Evolutionary conservation across 1,140 invertebrate genomes (phyloP).

Genomic region (Meloidogyne floridensis): DNA sequence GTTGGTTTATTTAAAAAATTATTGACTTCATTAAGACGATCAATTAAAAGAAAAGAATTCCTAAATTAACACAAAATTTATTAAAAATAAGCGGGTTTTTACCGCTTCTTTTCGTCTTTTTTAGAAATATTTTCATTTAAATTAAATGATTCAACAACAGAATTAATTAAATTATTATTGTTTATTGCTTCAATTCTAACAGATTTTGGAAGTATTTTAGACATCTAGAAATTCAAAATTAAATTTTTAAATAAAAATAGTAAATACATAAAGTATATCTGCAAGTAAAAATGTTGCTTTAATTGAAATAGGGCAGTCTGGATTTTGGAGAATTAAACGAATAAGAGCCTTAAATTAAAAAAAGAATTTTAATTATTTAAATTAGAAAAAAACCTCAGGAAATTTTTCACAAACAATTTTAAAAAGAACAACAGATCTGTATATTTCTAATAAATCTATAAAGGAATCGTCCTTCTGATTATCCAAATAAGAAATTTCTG

Average conservation of each 20-base stretch:
- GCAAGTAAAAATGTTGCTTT: conserved; percentile 2
- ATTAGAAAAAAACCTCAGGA: background rate
- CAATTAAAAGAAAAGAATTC: background rate
- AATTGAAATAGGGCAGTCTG: background rate
- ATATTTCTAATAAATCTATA: background rate
- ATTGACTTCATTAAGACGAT: conserved; percentile 5
- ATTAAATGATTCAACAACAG: background rate
- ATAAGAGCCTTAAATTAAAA: background rate
- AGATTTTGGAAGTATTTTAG: background rate
- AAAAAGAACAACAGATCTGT: background rate
- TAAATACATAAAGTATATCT: background rate
- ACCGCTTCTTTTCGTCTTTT: background rate
- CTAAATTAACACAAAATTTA: background rate
- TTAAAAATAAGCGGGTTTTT: background rate
- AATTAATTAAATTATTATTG: background rate
- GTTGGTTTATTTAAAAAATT: background rate
- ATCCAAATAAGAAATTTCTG: background rate
- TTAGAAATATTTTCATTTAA: background rate
- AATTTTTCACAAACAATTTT: background rate
- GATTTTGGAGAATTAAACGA: background rate
- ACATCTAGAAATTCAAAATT: background rate
- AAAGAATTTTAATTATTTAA: background rate
- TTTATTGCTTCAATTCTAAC: background rate
- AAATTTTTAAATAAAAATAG: background rate
- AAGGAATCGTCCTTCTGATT: background rate